Percentiles rank a stretch among this genome's conserved stretches.
phyloP scores from a whole-genome alignment of 2,113 vertebrate genomes.

The Centropus bengalensis region DNA sequence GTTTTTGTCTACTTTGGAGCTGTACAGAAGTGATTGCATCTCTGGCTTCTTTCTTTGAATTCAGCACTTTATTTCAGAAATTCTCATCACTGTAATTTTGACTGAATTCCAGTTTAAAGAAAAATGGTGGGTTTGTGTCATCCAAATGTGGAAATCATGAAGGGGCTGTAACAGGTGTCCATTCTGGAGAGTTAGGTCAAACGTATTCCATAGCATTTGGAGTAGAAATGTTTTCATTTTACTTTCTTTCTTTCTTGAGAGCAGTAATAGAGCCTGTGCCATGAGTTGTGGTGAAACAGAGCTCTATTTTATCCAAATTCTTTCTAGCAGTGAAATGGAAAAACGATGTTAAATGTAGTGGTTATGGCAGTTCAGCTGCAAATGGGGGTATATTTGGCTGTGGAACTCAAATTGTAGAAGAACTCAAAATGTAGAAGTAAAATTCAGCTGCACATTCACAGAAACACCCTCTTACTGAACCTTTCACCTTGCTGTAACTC shows the following conservation, averaged over 20 bases:
- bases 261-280: background rate
- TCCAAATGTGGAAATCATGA: background rate
- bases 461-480: background rate
- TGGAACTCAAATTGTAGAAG: too few species aligned
- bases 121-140: background rate
- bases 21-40: background rate
- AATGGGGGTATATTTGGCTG: too few species aligned
- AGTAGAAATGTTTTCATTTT: background rate
- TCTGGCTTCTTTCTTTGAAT: background rate
- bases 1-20: background rate
- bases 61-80: background rate
- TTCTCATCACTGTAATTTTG: background rate
- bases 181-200: background rate
- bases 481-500: background rate
- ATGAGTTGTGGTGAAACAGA: background rate
- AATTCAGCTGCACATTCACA: background rate
- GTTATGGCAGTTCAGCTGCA: background rate
- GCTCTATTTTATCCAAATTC: background rate
- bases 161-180: background rate
- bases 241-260: background rate
- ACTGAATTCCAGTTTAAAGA: background rate
- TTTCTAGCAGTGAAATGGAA: background rate
- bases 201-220: background rate
- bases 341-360: background rate
- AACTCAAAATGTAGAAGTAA: background rate